Conservation (phyloP, 2,797 vertebrate species). For the Cephalopachus bancanus region DNA sequence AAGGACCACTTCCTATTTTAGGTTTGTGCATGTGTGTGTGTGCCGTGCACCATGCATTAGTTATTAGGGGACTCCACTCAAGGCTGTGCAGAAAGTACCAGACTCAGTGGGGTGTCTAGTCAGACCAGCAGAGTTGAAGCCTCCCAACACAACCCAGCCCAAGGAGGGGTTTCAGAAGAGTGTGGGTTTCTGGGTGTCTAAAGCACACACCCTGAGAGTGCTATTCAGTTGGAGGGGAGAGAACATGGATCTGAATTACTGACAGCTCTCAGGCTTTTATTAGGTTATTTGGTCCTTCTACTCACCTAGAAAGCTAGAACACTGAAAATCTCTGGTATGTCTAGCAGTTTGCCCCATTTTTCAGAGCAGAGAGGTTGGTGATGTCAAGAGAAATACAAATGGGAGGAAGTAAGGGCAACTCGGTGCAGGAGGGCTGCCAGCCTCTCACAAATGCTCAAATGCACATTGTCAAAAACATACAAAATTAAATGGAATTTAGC, state of each 20-base stretch:
- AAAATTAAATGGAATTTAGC: not conserved
- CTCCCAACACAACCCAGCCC: not conserved
- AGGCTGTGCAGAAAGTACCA: not conserved
- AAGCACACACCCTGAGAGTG: not conserved
- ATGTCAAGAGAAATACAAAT: not conserved
- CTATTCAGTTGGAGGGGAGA: not conserved
- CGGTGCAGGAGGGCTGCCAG: not conserved
- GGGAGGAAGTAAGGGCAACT: not conserved
- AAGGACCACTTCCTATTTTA: not conserved
- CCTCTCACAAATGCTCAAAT: not conserved
- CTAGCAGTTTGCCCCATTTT: conserved; percentile 15
- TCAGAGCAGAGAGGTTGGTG: conserved; percentile 30
- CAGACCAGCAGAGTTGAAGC: not conserved
- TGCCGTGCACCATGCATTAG: not conserved
- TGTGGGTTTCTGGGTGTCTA: not conserved
- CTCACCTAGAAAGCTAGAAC: not conserved
- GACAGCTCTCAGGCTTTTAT: not conserved
- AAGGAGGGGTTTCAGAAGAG: not conserved
- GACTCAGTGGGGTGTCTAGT: not conserved
- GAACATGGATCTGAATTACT: not conserved
- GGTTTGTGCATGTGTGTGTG: not conserved
- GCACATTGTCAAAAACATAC: not conserved
- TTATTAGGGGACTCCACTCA: not conserved
- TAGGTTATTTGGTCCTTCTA: conserved; percentile 5
- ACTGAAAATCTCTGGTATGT: not conserved